Evolutionary conservation across 2,888 invertebrate genomes (phyloP), one percentile per base, ranked within the genome.

Genomic region (Bhutanitis thaidina): DNA sequence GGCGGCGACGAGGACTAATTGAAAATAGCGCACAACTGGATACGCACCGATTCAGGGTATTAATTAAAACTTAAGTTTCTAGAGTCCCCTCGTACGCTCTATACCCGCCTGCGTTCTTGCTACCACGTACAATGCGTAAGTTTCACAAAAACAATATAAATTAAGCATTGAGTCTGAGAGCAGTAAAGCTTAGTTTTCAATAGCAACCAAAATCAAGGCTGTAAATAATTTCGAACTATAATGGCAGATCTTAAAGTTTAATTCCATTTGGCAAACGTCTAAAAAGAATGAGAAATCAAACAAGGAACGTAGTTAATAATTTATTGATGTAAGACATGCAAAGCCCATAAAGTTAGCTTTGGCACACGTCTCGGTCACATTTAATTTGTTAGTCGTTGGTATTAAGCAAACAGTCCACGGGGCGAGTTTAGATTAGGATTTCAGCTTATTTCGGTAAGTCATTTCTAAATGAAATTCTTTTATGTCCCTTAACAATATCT

Each of bases 271-370:
- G 68, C 67, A 71, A 71, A 74, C 64, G 64, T 61, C 63, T 67
- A 68, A 74, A 75, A 76, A 77, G 77, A 80, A 84, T 80, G 79
- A 79, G 71, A 75, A 85, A 84, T 85, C 83, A 87, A 87, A 85
- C 80, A 86, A 80, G 84, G 77, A 82, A 80, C 79, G 84, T 82
- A 78, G 83, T 83, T 82, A 86, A 89, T 88, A 88, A 89, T 89
- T 89, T 89, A 89, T 89, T 87, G 87, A 87, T 87, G 84, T 87
- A 86, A 86, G 81, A 88, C 89, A 89, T 88, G 89, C 89, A 71
- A 88, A 84, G 85, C 81, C 88, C 88, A 87, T 89, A 88, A 88
- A 88, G 86, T 83, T 82, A 77, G 78, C 80, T 83, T 87, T 84
- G 86, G 85, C 86, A 85, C 81, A 81, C 80, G 85, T 85, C 79